phyloP scores from a whole-genome alignment of 2,888 invertebrate species.

The Lasioglossum marginatum region DNA sequence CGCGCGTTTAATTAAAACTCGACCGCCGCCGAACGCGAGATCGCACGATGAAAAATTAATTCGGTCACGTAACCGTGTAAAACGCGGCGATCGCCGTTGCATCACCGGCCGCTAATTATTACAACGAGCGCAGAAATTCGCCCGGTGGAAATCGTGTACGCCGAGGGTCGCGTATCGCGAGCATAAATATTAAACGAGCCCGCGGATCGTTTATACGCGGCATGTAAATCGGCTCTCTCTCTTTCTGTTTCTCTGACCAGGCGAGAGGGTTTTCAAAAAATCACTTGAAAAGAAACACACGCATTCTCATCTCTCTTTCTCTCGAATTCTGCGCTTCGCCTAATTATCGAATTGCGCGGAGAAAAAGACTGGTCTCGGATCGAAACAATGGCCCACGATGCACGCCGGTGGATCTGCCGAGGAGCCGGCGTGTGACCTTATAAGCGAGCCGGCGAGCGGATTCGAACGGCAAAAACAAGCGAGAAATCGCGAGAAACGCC shows the following conservation, averaged over 20 bases:
- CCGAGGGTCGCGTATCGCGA: constrained; percentile 10
- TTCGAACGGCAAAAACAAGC: constrained; percentile 21
- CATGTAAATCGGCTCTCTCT: constrained; percentile 22
- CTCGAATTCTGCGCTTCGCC: not conserved
- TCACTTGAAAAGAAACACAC: not conserved
- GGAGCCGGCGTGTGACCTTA: constrained; percentile 22
- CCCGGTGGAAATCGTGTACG: constrained; percentile 5
- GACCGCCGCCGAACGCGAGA: constrained; percentile 27
- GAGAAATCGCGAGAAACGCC: constrained; percentile 9
- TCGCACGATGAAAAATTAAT: constrained; percentile 58
- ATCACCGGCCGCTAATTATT: constrained; percentile 53
- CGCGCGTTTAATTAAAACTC: constrained; percentile 58
- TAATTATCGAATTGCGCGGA: not conserved
- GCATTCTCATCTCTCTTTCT: not conserved
- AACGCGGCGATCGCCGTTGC: constrained; percentile 43
- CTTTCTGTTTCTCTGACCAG: not conserved
- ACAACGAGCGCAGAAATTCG: constrained; percentile 34
- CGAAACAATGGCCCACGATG: constrained; percentile 34
- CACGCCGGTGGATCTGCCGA: constrained; percentile 10
- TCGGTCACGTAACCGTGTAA: constrained; percentile 60
- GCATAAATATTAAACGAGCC: constrained; percentile 49
- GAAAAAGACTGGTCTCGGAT: not conserved
- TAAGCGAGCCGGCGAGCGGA: constrained; percentile 23
- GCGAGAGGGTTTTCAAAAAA: not conserved
- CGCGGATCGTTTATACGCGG: constrained; percentile 30